A percentile compares a stretch with the other conserved stretches of the same genome.
phyloP scores from a whole-genome alignment of 2,888 invertebrate genomes.

The Zootermopsis nevadensis region DNA sequence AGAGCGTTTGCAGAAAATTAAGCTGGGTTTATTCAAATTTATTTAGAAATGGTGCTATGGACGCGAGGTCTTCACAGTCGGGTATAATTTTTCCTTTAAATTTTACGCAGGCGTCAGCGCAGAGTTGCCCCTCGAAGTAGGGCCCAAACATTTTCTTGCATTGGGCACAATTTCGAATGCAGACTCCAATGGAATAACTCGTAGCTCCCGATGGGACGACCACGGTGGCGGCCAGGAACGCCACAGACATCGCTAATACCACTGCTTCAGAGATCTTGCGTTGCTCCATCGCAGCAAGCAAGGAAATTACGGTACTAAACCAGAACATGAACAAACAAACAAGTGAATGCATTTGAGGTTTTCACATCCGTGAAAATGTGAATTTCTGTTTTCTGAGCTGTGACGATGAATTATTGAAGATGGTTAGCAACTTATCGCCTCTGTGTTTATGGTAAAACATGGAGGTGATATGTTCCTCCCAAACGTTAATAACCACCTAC shows the following conservation, averaged over 20 bases:
- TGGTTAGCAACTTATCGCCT: no score
- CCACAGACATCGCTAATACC: constrained; percentile 5
- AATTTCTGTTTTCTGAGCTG: no score
- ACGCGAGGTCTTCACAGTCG: constrained; percentile 85
- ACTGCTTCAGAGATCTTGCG: not conserved
- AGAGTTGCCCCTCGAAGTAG: constrained; percentile 87
- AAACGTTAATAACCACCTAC: no score
- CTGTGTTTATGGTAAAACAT: no score
- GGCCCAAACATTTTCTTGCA: constrained; percentile 90
- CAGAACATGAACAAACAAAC: no score
- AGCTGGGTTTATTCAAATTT: constrained; percentile 64
- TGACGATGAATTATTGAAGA: no score
- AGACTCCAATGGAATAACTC: constrained; percentile 67
- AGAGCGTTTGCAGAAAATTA: no score
- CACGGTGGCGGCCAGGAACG: constrained; percentile 19
- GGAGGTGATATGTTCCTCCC: no score
- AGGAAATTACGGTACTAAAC: no score
- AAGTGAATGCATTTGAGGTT: no score
- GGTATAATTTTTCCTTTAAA: constrained; percentile 86
- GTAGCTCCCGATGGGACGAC: not conserved
- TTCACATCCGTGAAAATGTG: no score
- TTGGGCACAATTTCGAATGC: constrained; percentile 88
- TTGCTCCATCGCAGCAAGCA: not conserved
- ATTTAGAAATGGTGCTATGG: constrained; percentile 82
- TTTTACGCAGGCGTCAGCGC: constrained; percentile 86